Evolutionary conservation across 2,888 invertebrate species (phyloP).

Genomic region (Himalopsyche kuldschensis): DNA sequence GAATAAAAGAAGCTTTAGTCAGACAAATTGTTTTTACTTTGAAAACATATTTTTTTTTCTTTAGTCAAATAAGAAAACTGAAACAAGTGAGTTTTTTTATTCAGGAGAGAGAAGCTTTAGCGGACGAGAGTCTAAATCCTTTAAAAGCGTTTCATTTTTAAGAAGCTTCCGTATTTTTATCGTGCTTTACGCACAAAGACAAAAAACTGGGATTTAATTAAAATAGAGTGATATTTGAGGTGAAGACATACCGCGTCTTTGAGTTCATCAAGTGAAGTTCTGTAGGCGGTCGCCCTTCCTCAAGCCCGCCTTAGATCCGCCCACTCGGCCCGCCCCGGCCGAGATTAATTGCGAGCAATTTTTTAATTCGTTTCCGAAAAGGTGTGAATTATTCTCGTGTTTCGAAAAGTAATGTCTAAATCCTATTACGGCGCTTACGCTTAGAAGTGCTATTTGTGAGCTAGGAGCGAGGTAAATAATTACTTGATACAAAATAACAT

Average conservation of each 20-base stretch:
- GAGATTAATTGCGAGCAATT: conserved; percentile 17
- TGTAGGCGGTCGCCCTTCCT: background rate
- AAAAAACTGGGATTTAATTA: background rate
- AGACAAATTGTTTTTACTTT: too few species aligned
- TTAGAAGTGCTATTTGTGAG: too few species aligned
- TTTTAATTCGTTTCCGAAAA: conserved; percentile 8
- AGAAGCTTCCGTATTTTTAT: background rate
- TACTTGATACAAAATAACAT: too few species aligned
- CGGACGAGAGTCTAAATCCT: background rate
- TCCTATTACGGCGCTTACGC: background rate
- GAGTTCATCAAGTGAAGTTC: conserved; percentile 15
- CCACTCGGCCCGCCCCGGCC: conserved; percentile 2
- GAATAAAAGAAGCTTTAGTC: too few species aligned
- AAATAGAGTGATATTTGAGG: background rate
- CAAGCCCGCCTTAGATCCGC: background rate
- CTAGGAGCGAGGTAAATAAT: too few species aligned
- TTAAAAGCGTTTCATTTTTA: background rate
- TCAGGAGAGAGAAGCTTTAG: background rate
- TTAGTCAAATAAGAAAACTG: too few species aligned
- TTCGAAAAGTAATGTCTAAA: background rate
- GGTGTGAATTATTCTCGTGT: background rate
- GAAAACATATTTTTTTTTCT: too few species aligned
- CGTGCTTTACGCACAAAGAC: background rate
- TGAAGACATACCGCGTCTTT: conserved; percentile 4
- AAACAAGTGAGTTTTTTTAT: background rate